Evolutionary conservation across 23 tunicate genomes (phyloP).

Genomic region (Phallusia fumigata): DNA sequence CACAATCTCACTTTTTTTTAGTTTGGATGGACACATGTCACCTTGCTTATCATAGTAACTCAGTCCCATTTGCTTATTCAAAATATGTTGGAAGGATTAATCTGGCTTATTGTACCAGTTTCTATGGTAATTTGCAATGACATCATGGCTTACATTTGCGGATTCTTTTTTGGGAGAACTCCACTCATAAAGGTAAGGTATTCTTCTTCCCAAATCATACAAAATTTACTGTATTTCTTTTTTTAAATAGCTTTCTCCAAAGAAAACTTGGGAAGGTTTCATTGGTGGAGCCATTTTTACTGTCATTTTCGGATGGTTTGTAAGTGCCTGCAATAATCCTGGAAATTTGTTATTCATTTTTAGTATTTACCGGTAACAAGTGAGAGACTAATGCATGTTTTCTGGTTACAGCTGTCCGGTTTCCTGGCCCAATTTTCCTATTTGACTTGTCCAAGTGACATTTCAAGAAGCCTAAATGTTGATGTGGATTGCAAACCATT

Average conservation of each 20-base stretch:
- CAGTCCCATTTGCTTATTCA: conserved; percentile 75
- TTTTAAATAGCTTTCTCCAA: conserved; percentile 72
- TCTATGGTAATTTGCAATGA: conserved; percentile 91
- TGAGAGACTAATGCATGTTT: neutral
- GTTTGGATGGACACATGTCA: conserved; percentile 98
- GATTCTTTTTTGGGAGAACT: conserved; percentile 89
- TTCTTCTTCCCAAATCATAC: neutral
- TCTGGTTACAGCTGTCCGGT: conserved; percentile 51
- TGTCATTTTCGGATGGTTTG: conserved; percentile 89
- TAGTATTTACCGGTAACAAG: neutral
- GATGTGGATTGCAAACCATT: conserved; percentile 60
- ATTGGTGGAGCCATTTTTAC: conserved; percentile 97
- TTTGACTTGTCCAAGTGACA: conserved; percentile 74
- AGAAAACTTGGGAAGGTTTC: conserved; percentile 99
- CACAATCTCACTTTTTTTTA: conserved; percentile 23
- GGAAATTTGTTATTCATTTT: neutral
- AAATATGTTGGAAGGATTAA: conserved; percentile 81
- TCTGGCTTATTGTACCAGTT: conserved; percentile 86
- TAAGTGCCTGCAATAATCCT: conserved; percentile 62
- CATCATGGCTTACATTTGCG: conserved; percentile 91
- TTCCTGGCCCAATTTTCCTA: conserved; percentile 64
- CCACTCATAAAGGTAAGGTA: conserved; percentile 78
- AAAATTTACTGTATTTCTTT: neutral
- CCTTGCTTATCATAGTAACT: conserved; percentile 80
- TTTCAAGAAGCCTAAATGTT: conserved; percentile 44